Conservation (phyloP, 2,113 vertebrate genomes). For the Tyrannus savana region DNA sequence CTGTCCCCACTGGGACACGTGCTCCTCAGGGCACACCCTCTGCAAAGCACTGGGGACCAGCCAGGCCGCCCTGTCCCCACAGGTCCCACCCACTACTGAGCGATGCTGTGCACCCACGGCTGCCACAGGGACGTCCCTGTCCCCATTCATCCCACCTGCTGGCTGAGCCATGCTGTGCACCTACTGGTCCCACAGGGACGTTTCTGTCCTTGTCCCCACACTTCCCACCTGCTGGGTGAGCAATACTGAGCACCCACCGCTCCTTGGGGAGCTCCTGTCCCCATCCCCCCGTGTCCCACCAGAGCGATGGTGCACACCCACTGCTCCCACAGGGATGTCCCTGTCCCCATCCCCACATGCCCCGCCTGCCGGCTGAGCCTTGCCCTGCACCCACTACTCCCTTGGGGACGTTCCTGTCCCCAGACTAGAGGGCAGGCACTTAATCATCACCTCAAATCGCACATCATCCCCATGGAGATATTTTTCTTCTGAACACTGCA, state of each 20-base stretch:
- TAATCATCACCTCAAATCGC: neutral
- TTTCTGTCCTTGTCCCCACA: neutral
- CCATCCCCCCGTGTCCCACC: neutral
- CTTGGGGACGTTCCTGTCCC: neutral
- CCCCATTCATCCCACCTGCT: accelerated
- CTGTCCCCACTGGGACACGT: accelerated
- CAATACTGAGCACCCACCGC: accelerated
- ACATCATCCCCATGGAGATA: neutral
- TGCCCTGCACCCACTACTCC: neutral
- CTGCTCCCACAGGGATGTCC: neutral
- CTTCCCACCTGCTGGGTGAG: accelerated
- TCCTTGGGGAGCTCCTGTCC: neutral
- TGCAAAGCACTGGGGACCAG: neutral
- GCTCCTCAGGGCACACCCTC: neutral
- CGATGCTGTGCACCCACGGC: accelerated
- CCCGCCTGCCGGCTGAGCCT: neutral
- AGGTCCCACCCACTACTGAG: accelerated
- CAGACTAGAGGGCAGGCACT: neutral
- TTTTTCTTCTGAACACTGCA: neutral
- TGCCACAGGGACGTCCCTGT: neutral
- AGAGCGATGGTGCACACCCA: neutral
- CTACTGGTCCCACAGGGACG: neutral
- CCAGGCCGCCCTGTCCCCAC: neutral
- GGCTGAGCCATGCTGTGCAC: accelerated
- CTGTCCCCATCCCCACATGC: neutral